Evolutionary conservation across 2,113 vertebrate genomes (phyloP), one percentile per base, ranked within the genome.

Genomic region (Cairina moschata): DNA sequence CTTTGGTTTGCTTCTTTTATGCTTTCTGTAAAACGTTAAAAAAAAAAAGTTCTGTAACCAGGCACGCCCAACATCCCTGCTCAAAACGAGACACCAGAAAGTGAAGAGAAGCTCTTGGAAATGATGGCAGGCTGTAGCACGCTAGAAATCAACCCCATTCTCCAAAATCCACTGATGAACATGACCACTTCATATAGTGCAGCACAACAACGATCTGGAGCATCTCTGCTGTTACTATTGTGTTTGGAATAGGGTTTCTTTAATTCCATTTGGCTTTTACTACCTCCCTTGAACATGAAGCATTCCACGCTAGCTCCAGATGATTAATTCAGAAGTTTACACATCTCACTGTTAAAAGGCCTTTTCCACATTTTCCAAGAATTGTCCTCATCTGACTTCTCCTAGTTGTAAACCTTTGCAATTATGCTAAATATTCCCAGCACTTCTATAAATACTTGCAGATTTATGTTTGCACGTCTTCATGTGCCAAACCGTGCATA

Each of bases 391-490:
- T 82, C 74, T 66, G 86, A 95, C 96, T 93, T 93, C 74, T 89
- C 81, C 73, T 58, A 76, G 34, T 84, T 79, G 67, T 11, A 93
- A 95, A 92, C 86, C 89, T 95, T 92, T 93, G 36, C 73, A 60
- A 83, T 92, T 95, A 87, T 26, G 94, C 74, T 95, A 92, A 97
- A 96, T 73, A 95, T 95, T 95, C 91, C 93, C 94, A 95, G 89
- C 58, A 92, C 89, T 91, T 95, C 91, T 93, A 96, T 95, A 96
- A 93, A 93, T 96, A 95, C 95, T 96, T 93, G 32, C 89, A 91
- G 83, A 95, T 96, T 95, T 89, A 95, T 89, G 83, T 92, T 95
- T 91, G 91, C 81, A 78, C 7, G 7, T 87, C 81, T 87, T 60
- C 58, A 13, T 73, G 66, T 84, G 81, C 86, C 94, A 95, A 95